Base-by-base conservation (phyloP, 2,113 vertebrate species). In the Crocuta crocuta region DNA sequence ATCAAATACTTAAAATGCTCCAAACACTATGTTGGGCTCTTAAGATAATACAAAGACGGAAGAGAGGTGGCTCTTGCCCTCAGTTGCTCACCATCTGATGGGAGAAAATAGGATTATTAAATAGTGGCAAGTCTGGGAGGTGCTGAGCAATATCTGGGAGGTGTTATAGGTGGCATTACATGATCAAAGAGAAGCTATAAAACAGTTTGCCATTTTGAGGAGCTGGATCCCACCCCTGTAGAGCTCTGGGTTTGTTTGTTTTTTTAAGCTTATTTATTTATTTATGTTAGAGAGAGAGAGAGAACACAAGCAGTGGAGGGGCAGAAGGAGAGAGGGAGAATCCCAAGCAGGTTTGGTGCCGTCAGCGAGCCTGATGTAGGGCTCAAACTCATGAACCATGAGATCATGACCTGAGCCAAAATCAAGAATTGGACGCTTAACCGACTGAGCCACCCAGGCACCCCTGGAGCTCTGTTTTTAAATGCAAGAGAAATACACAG, bases 401-500 rank as follows among this genome's bases (percentile, higher is more conserved):
- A 61, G 58, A 61, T 61, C 58, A 23, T 61, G 58, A 61, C 58
- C 58, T 61, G 7, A 61, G 58, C 58, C 17, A 23, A 61, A 61
- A 61, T 61, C 58, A 61, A 61, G 58, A 61, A 23, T 61, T 61
- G 58, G 21, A 61, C 7, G 21, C 19, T 8, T 61, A 61, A 61
- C 58, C 8, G 58, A 61, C 58, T 61, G 58, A 61, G 58, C 21
- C 21, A 61, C 21, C 58, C 21, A 61, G 58, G 58, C 58, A 61
- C 21, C 21, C 7, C 21, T 6, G 26, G 50, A 28, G 48, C 15
- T 84, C 39, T 87, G 68, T 53, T 92, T 76, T 85, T 65, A 92
- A 74, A 83, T 80, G 71, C n/a, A 87, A 91, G 86, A 74, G 63
- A 84, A 95, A 96, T 21, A 74, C 58, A 74, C 3, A 63, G 63